Evolutionary conservation across 1,140 invertebrate species (phyloP).

Genomic region (Drosophila pseudoobscura): DNA sequence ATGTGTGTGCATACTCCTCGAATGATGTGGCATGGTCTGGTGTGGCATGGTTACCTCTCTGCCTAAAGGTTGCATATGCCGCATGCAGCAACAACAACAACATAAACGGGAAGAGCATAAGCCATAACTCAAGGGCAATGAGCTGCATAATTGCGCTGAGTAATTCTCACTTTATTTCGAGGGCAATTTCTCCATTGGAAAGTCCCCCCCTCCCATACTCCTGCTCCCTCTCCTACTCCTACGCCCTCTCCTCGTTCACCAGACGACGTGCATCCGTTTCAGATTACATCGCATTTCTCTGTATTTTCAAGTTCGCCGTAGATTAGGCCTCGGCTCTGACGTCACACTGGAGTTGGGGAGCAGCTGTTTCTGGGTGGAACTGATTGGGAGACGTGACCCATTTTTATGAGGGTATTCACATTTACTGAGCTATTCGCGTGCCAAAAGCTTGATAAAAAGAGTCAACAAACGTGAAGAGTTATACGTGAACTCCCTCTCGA

Average conservation of each 20-base stretch:
- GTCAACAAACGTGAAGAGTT: not conserved
- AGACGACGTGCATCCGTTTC: slow-evolving; percentile 33
- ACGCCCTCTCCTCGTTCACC: not conserved
- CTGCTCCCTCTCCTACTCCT: too few relatives aligned
- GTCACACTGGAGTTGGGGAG: slow-evolving; percentile 8
- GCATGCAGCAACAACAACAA: slow-evolving; percentile 34
- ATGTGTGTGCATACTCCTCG: slow-evolving; percentile 67
- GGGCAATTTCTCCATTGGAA: slow-evolving; percentile 57
- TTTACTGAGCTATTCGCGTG: not conserved
- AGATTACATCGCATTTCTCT: slow-evolving; percentile 40
- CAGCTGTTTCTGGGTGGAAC: slow-evolving; percentile 9
- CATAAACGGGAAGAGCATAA: slow-evolving; percentile 21
- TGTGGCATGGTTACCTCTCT: slow-evolving; percentile 53
- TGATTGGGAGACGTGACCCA: slow-evolving; percentile 9
- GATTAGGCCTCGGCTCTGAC: slow-evolving; percentile 15
- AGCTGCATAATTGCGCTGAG: slow-evolving; percentile 80
- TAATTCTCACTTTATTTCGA: slow-evolving; percentile 76
- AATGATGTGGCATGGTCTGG: slow-evolving; percentile 20
- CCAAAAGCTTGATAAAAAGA: not conserved
- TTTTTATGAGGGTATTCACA: not conserved
- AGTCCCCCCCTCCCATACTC: not conserved
- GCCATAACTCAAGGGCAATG: slow-evolving; percentile 79
- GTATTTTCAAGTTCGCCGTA: slow-evolving; percentile 30
- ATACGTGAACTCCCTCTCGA: too few relatives aligned
- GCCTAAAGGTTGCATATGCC: slow-evolving; percentile 49